Evolutionary conservation across 2,797 vertebrate species (phyloP), one percentile per base, ranked within the genome.

Genomic region (Gallinago nigripennis): DNA sequence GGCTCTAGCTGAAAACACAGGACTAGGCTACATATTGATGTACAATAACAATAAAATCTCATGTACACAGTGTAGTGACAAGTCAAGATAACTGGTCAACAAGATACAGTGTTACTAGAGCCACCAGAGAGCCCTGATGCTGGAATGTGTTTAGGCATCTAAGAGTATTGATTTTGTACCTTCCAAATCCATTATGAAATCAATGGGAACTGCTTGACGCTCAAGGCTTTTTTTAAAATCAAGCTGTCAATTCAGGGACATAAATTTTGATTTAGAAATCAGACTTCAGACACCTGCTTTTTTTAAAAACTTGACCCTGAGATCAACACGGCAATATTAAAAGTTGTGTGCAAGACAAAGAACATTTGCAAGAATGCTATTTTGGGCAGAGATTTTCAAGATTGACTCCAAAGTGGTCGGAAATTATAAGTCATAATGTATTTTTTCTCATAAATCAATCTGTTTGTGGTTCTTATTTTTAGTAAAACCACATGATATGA

Each of bases 251-350:
- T 86, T 88, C 51, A 50, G 30, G 24, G 16, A 37, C 46, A 28
- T 75, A 86, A 87, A 86, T 68, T 85, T 54, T 79, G 75, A 91
- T 94, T 94, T 69, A 76, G 19, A 91, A 82, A 83, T 83, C 61
- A 86, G 72, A 83, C 1, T 37, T 75, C 21, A 39, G 10, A 41
- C 15, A 61, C 2, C 2, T 19, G 2, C 39, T 5, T 69, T 83
- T 68, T 75, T 46, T 4, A 16, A 14, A 53, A 65, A 33, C 2
- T 16, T 76, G 15, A 73, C 25, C 6, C 6, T 58, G 19, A 12
- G 6, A 78, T 12, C 16, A 80, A 8, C 9, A 65, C 16, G 61
- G 57, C 28, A 83, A 53, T 91, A 81, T 57, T 80, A 88, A 88
- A 94, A 11, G 69, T 82, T 53, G 51, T 61, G 16, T 41, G 13